Evolutionary conservation across 2,888 invertebrate genomes (phyloP).

Genomic region (Syrista parreyssii): DNA sequence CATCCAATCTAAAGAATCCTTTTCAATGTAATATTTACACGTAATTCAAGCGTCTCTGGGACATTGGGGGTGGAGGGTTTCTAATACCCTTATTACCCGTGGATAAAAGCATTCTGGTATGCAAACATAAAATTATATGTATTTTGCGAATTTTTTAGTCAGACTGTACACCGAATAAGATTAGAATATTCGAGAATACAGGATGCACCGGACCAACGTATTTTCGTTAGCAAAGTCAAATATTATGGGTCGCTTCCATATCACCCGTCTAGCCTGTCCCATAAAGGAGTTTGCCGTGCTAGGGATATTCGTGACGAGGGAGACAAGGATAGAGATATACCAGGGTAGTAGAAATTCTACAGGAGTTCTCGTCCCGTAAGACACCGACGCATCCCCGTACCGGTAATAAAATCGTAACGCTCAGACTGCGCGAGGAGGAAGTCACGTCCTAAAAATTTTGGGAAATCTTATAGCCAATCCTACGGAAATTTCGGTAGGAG

Average conservation of each 20-base stretch:
- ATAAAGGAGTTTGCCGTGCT: too few relatives aligned
- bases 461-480: not conserved
- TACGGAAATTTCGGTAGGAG: not conserved
- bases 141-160: not conserved
- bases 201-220: not conserved
- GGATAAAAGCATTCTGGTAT: not conserved
- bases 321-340: not conserved
- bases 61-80: not conserved
- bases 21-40: not conserved
- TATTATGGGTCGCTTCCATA: not conserved
- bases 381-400: not conserved
- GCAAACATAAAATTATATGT: too few relatives aligned
- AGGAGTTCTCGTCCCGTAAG: not conserved
- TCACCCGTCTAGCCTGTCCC: too few relatives aligned
- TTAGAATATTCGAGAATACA: not conserved
- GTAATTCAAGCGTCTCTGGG: too few relatives aligned
- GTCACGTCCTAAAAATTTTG: not conserved
- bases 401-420: not conserved
- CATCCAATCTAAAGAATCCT: not conserved
- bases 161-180: not conserved
- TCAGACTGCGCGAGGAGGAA: not conserved
- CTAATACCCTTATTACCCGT: not conserved
- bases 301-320: too few relatives aligned
- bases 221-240: not conserved
- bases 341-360: not conserved